Conservation (phyloP, 2,888 invertebrate genomes). For the Chelonus formosanus region DNA sequence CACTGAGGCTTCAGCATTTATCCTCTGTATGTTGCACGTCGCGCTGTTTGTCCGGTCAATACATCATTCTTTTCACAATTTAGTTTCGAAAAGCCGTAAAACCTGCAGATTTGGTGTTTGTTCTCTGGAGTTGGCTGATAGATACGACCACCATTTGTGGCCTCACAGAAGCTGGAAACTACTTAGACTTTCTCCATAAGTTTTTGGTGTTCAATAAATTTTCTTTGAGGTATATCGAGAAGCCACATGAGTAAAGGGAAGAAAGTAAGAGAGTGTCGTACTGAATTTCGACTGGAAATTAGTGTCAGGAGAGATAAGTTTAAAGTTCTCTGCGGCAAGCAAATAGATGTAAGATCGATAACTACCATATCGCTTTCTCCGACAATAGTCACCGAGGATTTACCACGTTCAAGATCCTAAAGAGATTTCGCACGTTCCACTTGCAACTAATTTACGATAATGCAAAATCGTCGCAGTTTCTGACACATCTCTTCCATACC, state of each 20-base stretch:
- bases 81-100: too few relatives aligned
- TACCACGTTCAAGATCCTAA: constrained; percentile 27
- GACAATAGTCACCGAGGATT: constrained; percentile 25
- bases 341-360: constrained; percentile 40
- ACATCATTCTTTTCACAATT: too few relatives aligned
- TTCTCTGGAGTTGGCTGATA: too few relatives aligned
- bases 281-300: constrained; percentile 42
- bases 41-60: too few relatives aligned
- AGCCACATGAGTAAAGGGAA: too few relatives aligned
- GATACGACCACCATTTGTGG: too few relatives aligned
- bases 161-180: constrained; percentile 43
- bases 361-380: constrained; percentile 35
- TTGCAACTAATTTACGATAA: not conserved
- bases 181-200: constrained; percentile 51
- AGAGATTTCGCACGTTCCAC: constrained; percentile 16
- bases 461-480: not conserved
- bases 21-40: too few relatives aligned
- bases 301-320: constrained; percentile 38
- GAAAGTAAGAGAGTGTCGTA: constrained; percentile 32
- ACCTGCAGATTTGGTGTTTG: too few relatives aligned
- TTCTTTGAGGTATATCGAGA: constrained; percentile 43
- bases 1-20: too few relatives aligned
- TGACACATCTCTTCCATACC: not conserved
- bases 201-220: constrained; percentile 48
- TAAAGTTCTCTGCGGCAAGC: constrained; percentile 38